phyloP scores from a whole-genome alignment of 2,888 invertebrate species.

The Merodon equestris region DNA sequence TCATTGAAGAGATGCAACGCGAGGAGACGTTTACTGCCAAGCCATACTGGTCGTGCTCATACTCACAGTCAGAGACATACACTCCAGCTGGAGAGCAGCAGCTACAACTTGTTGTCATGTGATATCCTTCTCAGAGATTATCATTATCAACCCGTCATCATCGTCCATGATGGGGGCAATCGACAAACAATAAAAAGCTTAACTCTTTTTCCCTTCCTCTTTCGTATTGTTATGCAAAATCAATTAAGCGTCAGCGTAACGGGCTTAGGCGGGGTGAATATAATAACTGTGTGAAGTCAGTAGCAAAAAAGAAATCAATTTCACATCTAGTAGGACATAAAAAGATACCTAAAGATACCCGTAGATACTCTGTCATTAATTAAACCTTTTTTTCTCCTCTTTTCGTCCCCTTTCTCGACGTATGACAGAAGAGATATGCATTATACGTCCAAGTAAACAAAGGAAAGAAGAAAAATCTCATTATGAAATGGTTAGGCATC shows the following conservation, averaged over 20 bases:
- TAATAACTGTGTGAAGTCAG: conserved; percentile 32
- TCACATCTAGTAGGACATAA: conserved; percentile 26
- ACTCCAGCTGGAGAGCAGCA: no score
- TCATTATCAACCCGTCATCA: conserved; percentile 40
- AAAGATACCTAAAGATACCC: conserved; percentile 25
- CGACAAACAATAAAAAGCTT: neutral
- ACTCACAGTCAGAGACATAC: no score
- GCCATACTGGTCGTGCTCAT: neutral
- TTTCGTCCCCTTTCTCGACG: neutral
- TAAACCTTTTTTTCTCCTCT: neutral
- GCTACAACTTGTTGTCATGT: conserved; percentile 34
- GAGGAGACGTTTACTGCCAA: conserved; percentile 38
- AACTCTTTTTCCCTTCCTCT: neutral
- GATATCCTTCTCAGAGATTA: conserved; percentile 51
- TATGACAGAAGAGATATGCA: neutral
- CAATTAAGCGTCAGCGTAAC: conserved; percentile 45
- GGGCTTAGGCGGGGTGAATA: conserved; percentile 24
- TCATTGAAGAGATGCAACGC: conserved; percentile 48
- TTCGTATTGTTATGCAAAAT: conserved; percentile 51
- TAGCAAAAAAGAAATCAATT: conserved; percentile 35
- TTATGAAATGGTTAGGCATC: conserved; percentile 45
- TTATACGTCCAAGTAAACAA: no score
- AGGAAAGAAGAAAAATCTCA: conserved; percentile 4
- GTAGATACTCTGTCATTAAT: conserved; percentile 16
- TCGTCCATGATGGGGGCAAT: conserved; percentile 29